Conservation (phyloP, 1,140 invertebrate genomes). For the Himalopsyche phryganea region DNA sequence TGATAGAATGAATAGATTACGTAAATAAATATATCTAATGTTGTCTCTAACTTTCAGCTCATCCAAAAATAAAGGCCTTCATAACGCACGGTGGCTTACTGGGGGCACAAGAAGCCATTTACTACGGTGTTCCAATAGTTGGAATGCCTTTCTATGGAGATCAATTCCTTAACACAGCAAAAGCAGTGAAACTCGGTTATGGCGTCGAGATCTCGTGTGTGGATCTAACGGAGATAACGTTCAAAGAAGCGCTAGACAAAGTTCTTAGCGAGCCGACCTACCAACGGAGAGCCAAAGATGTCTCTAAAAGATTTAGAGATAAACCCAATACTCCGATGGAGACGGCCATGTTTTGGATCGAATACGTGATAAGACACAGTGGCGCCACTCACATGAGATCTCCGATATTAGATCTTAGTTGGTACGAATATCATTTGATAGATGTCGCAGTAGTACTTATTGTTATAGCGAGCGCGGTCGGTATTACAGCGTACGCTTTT, state of each 20-base stretch:
- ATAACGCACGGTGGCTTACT: conserved; percentile 66
- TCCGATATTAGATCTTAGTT: conserved; percentile 53
- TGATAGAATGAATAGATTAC: background rate
- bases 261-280: conserved; percentile 39
- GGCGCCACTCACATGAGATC: conserved; percentile 59
- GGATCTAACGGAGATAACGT: conserved; percentile 39
- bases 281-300: conserved; percentile 41
- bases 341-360: conserved; percentile 61
- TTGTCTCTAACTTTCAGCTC: conserved; percentile 53
- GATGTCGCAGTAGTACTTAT: conserved; percentile 49
- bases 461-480: conserved; percentile 4
- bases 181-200: conserved; percentile 46
- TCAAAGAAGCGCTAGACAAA: conserved; percentile 36
- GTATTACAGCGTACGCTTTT: conserved; percentile 13
- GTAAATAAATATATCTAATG: background rate
- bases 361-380: conserved; percentile 58
- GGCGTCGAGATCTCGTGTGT: conserved; percentile 43
- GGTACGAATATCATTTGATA: conserved; percentile 58
- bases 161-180: conserved; percentile 56
- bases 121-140: conserved; percentile 62
- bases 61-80: conserved; percentile 57
- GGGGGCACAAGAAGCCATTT: conserved; percentile 63
- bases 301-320: conserved; percentile 53
- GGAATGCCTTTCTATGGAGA: conserved; percentile 63
- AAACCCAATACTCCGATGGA: conserved; percentile 52